Evolutionary conservation across 1,140 invertebrate genomes (phyloP).

Genomic region (Delia radicum): DNA sequence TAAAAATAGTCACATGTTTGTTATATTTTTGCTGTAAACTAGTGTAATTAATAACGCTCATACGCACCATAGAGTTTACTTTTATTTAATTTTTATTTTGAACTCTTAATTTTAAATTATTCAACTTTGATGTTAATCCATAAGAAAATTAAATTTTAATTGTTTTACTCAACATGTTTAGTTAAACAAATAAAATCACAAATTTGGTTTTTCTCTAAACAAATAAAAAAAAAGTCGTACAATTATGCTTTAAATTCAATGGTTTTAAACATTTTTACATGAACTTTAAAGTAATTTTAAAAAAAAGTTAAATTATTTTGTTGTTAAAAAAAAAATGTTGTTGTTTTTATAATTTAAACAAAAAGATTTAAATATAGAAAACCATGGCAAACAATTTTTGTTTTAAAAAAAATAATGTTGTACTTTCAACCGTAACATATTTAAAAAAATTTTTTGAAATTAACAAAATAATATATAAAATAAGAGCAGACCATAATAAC

Average conservation of each 20-base stretch:
- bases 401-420: slow-evolving; percentile 1
- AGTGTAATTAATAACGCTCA: no score
- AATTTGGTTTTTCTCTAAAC: not conserved
- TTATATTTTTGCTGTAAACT: no score
- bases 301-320: not conserved
- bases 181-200: not conserved
- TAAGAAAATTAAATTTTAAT: not conserved
- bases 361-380: not conserved
- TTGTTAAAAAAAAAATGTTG: not conserved
- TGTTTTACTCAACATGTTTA: not conserved
- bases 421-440: slow-evolving; percentile 8
- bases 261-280: not conserved
- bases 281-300: not conserved
- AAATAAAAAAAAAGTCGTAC: not conserved
- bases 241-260: not conserved
- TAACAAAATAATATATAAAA: not conserved
- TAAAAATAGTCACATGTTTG: no score
- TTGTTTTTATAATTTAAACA: not conserved
- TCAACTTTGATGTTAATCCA: not conserved
- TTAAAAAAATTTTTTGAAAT: not conserved
- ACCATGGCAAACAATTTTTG: not conserved
- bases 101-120: not conserved
- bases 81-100: not conserved
- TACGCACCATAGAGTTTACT: not conserved
- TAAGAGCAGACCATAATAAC: not conserved